These are phyloP conservation scores for Micromussa lordhowensis DNA, from an alignment of 92 coral and sea anemone genomes.

Conservation along the genomic window DNA sequence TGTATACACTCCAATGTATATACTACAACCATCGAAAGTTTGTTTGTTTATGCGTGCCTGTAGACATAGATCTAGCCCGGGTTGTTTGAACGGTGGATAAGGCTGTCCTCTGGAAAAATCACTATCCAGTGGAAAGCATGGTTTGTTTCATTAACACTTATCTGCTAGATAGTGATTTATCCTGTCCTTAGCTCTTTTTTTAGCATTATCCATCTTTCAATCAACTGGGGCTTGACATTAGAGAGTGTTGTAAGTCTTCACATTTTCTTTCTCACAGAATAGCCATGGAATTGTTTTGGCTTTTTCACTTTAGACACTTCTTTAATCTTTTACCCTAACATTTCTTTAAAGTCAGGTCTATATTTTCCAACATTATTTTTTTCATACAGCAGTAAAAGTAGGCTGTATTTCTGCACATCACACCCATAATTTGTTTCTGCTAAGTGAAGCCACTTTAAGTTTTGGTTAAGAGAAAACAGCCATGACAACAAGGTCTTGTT, in stretches of 20 bases:
- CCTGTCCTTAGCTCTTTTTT: too few relatives aligned
- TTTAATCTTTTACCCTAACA: background rate
- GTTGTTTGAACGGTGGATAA: too few relatives aligned
- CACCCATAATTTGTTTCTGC: too few relatives aligned
- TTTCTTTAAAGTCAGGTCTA: too few relatives aligned
- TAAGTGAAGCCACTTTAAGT: background rate
- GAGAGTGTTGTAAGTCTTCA: background rate
- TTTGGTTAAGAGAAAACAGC: constrained; percentile 2
- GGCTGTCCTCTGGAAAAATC: too few relatives aligned
- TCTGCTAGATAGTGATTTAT: too few relatives aligned
- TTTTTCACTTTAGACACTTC: background rate
- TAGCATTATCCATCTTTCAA: too few relatives aligned
- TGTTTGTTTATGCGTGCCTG: background rate
- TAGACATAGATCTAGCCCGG: too few relatives aligned
- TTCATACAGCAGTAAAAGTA: background rate
- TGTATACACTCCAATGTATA: background rate
- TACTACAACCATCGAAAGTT: background rate
- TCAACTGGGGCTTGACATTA: background rate
- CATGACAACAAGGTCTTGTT: constrained; percentile 1
- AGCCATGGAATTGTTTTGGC: constrained; percentile 6
- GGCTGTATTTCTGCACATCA: too few relatives aligned
- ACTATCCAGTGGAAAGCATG: too few relatives aligned
- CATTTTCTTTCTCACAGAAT: background rate
- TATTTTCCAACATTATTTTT: background rate
- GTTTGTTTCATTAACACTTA: too few relatives aligned